phyloP scores from a whole-genome alignment of 1,140 invertebrate genomes.

The Drosophila nasuta region DNA sequence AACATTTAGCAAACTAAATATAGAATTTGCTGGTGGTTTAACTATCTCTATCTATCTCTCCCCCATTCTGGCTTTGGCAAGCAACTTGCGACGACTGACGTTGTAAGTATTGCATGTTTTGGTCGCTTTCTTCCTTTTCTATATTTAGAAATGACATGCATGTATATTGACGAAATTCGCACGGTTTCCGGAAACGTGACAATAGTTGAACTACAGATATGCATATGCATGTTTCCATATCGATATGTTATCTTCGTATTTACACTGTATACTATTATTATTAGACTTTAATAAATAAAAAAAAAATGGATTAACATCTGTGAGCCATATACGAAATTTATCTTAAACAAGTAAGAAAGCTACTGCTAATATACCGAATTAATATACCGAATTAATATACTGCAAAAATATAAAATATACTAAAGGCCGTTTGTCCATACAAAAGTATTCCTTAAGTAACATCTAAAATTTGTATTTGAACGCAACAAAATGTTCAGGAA shows the following conservation, averaged over 20 bases:
- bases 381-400: too few relatives aligned
- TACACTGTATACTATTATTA: neutral
- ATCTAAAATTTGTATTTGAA: too few relatives aligned
- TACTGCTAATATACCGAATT: too few relatives aligned
- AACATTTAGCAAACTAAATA: constrained; percentile 58
- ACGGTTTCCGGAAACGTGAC: constrained; percentile 75
- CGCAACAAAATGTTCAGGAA: too few relatives aligned
- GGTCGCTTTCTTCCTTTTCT: constrained; percentile 57
- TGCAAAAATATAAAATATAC: too few relatives aligned
- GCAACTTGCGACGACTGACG: constrained; percentile 57
- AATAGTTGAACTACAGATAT: constrained; percentile 43
- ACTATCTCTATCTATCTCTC: constrained; percentile 17
- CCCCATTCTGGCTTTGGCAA: constrained; percentile 14
- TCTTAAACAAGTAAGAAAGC: too few relatives aligned
- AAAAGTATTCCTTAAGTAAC: too few relatives aligned
- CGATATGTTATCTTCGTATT: neutral
- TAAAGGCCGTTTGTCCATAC: too few relatives aligned
- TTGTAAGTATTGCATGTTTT: constrained; percentile 76
- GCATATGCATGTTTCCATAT: neutral
- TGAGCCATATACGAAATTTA: too few relatives aligned
- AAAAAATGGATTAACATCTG: too few relatives aligned
- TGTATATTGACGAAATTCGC: constrained; percentile 61
- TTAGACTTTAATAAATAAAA: too few relatives aligned
- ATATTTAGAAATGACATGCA: constrained; percentile 73
- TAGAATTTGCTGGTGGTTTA: constrained; percentile 55